Percentiles rank a stretch among this genome's conserved stretches.
These are phyloP conservation scores for Fopius arisanus DNA, from an alignment of 1,140 invertebrate genomes.

Conservation along the genomic window DNA sequence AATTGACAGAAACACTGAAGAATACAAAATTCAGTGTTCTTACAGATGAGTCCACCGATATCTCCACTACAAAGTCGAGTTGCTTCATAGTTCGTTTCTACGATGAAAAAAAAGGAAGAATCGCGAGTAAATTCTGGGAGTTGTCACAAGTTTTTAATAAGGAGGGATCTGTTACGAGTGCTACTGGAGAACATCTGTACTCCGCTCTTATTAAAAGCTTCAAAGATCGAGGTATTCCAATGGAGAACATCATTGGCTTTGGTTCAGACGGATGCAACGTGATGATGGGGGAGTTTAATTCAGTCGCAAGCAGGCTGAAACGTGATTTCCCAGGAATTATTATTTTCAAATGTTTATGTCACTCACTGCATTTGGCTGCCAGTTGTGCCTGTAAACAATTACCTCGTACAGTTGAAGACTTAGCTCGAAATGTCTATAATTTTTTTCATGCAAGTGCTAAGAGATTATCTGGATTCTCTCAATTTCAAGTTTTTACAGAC, in stretches of 20 bases:
- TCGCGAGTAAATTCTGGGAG: background rate
- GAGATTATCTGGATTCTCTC: constrained; percentile 31
- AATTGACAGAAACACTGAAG: background rate
- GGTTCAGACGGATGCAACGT: constrained; percentile 20
- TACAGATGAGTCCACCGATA: background rate
- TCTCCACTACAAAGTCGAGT: background rate
- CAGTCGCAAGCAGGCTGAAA: constrained; percentile 37
- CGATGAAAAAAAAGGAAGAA: background rate
- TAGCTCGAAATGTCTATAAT: constrained; percentile 44
- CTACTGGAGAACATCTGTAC: constrained; percentile 44
- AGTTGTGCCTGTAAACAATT: constrained; percentile 26
- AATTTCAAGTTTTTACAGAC: constrained; percentile 39
- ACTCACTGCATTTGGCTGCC: constrained; percentile 23
- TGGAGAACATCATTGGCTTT: constrained; percentile 56
- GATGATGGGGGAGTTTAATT: constrained; percentile 37
- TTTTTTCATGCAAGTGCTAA: constrained; percentile 49
- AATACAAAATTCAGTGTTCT: background rate
- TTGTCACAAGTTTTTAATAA: constrained; percentile 3
- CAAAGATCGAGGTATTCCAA: constrained; percentile 41
- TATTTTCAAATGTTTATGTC: constrained; percentile 28
- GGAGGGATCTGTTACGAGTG: background rate
- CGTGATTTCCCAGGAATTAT: background rate
- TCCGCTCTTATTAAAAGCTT: constrained; percentile 41
- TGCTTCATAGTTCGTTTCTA: background rate
- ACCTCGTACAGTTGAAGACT: constrained; percentile 43